Base-by-base conservation (phyloP, 2,113 vertebrate species). In the Haemorhous mexicanus region DNA sequence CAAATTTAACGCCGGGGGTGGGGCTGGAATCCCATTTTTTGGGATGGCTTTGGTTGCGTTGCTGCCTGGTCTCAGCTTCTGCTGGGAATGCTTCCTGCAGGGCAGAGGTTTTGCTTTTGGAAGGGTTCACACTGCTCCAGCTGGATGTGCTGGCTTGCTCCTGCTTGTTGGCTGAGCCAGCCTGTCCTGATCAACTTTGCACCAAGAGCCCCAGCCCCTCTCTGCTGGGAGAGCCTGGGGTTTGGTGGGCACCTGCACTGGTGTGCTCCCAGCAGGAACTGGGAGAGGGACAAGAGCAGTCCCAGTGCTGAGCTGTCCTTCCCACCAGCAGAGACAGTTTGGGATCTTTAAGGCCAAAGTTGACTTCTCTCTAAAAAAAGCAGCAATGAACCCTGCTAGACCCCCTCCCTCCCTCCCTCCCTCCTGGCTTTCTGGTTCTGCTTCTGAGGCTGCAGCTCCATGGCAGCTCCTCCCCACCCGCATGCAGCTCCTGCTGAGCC, bases 111-210 rank as follows among this genome's bases (percentile, higher is more conserved):
- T 76, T 23, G 55, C 93, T 79, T 44, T 14, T 1, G 3, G 58
- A 55, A 70, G 8, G 6, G 28, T 10, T 69, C 41, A 13, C n/a
- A 0, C 44, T 55, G 91, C 94, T 88, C 91, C 63, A 24, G 84
- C 84, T 84, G 82, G 70, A 8, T 41, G 22, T 72, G 70, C 90
- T 12, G 16, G 67, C 68, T 96, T 83, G 88, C 94, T 91, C 41
- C 83, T 41, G 96, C 93, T 90, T 86, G 16, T 69, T 90, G 85
- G 84, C 94, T n/a, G 69, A 76, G 89, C 78, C 84, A 15, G 43
- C 11, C 14, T 33, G 53, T 8, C 33, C 61, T 28, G 24, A 32
- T 76, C 93, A 91, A 26, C 90, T 96, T 96, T 92, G 94, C 44
- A 23, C 55, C 16, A 0, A 39, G 79, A 81, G 37, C 79, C 78